Conservation (phyloP, 2,113 vertebrate genomes). For the human region GRCh38 chr9:2094001-2094500, state of each 20-base stretch:
- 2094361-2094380: accelerated
- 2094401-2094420: background rate
- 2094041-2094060: background rate
- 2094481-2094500: background rate
- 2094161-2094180: background rate
- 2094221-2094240: background rate
- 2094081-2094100: background rate
- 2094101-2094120: background rate
- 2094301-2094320: background rate
- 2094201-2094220: background rate
- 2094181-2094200: background rate
- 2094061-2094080: background rate
- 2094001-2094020: background rate
- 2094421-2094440: background rate
- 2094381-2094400: background rate
- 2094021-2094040: background rate
- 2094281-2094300: accelerated
- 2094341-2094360: too few relatives aligned
- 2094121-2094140: background rate
- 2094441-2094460: background rate
- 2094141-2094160: background rate
- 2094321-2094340: accelerated
- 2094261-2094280: background rate
- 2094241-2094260: background rate
- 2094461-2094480: background rate